phyloP scores from a whole-genome alignment of 2,888 invertebrate genomes.

The Magallana nippona region DNA sequence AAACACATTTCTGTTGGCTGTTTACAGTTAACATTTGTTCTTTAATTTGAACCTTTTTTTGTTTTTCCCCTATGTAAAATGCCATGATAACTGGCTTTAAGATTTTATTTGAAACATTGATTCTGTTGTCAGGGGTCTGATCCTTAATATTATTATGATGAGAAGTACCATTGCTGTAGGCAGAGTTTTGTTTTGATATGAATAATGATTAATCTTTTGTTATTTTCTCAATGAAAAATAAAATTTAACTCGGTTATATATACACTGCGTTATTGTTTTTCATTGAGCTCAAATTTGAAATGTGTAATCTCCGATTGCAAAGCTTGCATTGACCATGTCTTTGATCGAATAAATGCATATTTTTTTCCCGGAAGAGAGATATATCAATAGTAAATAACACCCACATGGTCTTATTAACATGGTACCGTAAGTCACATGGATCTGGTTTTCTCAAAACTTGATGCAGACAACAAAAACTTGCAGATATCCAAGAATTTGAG shows the following conservation, averaged over 20 bases:
- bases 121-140: not conserved
- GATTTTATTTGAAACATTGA: not conserved
- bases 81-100: constrained; percentile 4
- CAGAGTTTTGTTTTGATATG: not conserved
- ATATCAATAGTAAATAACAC: too few species aligned
- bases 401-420: too few species aligned
- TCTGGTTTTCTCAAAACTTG: too few species aligned
- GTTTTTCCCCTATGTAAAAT: not conserved
- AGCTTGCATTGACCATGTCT: too few species aligned
- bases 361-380: too few species aligned
- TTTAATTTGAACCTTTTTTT: not conserved
- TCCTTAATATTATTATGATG: not conserved
- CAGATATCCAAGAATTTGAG: too few species aligned
- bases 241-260: constrained; percentile 31
- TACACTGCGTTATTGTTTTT: not conserved
- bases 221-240: constrained; percentile 35
- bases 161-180: not conserved
- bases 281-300: not conserved
- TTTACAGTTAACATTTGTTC: not conserved
- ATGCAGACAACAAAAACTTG: too few species aligned
- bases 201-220: constrained; percentile 19
- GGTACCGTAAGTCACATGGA: too few species aligned
- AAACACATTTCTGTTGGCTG: not conserved
- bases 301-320: not conserved
- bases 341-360: too few species aligned